Evolutionary conservation across 2,113 vertebrate genomes (phyloP), one percentile per base, ranked within the genome.

Genomic region (Clarias batrachus): DNA sequence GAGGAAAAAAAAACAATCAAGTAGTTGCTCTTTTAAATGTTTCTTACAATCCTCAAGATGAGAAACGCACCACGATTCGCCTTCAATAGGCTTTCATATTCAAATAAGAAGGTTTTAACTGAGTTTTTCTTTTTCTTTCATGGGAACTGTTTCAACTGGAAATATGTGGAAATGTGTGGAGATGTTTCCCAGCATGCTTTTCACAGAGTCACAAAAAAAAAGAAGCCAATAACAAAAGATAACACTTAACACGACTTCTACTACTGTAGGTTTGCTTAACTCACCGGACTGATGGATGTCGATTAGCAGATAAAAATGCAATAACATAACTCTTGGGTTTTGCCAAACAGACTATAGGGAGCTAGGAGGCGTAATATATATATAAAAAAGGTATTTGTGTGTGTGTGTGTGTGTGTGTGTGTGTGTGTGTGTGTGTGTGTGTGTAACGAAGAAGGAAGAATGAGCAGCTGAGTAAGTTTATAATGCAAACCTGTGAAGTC

Each of bases 21-120:
- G 74, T 86, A 87, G 85, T 86, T 87, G 59, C 80, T 88, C 88
- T 90, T 87, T 89, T 88, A 85, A 88, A 82, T 54, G 78, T 83
- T 90, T 86, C 87, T 62, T 84, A 85, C 80, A 90, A 87, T 88
- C 86, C 88, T 77, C 83, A 81, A 57, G 85, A 89, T 57, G 41
- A 76, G 73, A 86, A 85, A 66, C 17, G 62, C 41, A 54, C 60
- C 59, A 85, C 78, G 60, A 23, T 59, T 59, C 19, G 17, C 77
- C 2, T 59, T 80, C 85, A 84, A 89, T 63, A 68, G 76, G 66
- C 83, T 88, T 91, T 89, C 83, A 87, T 87, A 91, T 88, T 88
- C 85, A 89, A 89, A 91, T 88, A 33, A 41, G 83, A 83, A 90
- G 56, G 79, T 77, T 73, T 23, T 76, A 87, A 87, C 89, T 82